Evolutionary conservation across 1,140 invertebrate genomes (phyloP), one percentile per base, ranked within the genome.

Genomic region (Spodoptera litura): DNA sequence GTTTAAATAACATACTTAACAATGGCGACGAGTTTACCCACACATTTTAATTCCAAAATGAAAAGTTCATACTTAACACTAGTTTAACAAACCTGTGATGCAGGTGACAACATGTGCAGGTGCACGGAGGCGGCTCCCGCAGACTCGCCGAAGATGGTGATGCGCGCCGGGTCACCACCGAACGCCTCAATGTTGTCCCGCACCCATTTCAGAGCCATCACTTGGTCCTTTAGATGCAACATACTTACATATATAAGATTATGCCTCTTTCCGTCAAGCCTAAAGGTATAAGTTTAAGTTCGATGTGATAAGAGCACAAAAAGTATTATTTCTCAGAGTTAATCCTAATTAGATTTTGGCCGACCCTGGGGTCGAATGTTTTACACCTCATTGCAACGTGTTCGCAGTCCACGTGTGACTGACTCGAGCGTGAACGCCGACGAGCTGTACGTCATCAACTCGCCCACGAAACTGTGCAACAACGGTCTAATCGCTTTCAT

Each of bases 81-180:
- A n/a, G 31, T 31, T 31, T 4, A 13, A 64, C 55, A 81, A 89
- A 95, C 95, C 87, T 87, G 83, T 4, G 95, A 94, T 13, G 90
- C 83, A 4, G 93, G 88, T 4, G 94, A 94, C 10, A 95, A 83
- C 89, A 94, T 92, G 55, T 95, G 93, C 9, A 93, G 87, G 71
- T 95, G 94, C 2, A 95, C 93, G 2, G 94, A 94, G 5, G 87
- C 92, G 0, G 94, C 94, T 0, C 95, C 95, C 9, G 95, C 95
- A 3, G 95, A 95, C 85, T 96, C 94, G 0, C 95, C 95, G 79
- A 95, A 95, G 53, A 96, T 94, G 2, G 95, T 95, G 12, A 96
- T 93, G 0, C 89, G 85, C 0, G 78, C 62, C 2, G 93, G 89
- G 82, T 95, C 94, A 6, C 95, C 95, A 13, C 94, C 95, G 74